Evolutionary conservation across 1,140 invertebrate species (phyloP).

Genomic region (Rhyzopertha dominica): DNA sequence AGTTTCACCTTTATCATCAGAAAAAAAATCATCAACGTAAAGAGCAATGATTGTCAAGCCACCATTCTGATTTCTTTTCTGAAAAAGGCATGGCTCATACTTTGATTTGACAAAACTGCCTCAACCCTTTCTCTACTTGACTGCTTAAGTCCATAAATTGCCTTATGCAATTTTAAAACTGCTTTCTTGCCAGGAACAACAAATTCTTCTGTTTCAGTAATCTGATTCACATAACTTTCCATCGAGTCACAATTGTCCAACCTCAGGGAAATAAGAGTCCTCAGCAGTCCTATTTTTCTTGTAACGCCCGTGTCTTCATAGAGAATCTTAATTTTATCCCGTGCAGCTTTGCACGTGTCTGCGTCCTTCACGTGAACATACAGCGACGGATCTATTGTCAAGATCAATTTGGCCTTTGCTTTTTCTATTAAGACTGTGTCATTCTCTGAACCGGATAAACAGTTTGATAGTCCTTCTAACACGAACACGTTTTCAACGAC

Average conservation of each 20-base stretch:
- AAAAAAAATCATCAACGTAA: no score
- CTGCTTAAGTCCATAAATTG: no score
- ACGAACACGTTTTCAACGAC: slow-evolving; percentile 21
- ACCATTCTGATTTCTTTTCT: no score
- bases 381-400: slow-evolving; percentile 14
- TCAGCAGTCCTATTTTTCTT: slow-evolving; percentile 13
- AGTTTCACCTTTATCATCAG: no score
- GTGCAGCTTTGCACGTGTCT: slow-evolving; percentile 4
- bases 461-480: slow-evolving; percentile 21
- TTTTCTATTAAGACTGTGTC: slow-evolving; percentile 3
- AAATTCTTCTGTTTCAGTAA: slow-evolving; percentile 21
- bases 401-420: slow-evolving; percentile 7
- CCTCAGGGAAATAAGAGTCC: slow-evolving; percentile 19
- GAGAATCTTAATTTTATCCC: slow-evolving; percentile 11
- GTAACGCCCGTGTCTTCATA: slow-evolving; percentile 14
- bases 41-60: no score
- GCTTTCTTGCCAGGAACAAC: no score
- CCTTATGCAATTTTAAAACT: no score
- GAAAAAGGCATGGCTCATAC: no score
- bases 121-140: no score
- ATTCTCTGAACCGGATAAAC: slow-evolving; percentile 8
- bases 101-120: no score
- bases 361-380: slow-evolving; percentile 16
- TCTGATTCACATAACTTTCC: slow-evolving; percentile 16
- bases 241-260: slow-evolving; percentile 25